Percentiles rank a stretch among this genome's conserved stretches.
Evolutionary conservation across 2,888 invertebrate species (phyloP).

Genomic region (Caenorhabditis sulstoni): DNA sequence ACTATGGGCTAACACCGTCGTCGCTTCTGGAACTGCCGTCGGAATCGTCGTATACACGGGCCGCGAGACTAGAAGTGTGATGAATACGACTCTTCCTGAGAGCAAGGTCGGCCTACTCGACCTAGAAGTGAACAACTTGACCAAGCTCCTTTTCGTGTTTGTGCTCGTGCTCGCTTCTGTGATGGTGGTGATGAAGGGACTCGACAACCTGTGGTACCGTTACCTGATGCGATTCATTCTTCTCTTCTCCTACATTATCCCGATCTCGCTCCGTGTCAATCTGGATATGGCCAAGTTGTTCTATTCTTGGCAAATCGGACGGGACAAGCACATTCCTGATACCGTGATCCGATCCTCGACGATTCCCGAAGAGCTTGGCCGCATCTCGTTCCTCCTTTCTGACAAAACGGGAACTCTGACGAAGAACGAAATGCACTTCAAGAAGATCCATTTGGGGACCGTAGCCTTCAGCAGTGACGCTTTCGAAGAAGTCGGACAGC

Average conservation of each 20-base stretch:
- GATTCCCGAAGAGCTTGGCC: constrained; percentile 97
- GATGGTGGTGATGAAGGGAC: constrained; percentile 92
- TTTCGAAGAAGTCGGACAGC: constrained; percentile 86
- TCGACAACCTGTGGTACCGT: constrained; percentile 82
- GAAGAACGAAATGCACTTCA: constrained; percentile 93
- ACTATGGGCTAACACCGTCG: constrained; percentile 97
- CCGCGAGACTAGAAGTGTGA: constrained; percentile 94
- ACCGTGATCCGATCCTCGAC: constrained; percentile 97
- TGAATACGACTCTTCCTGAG: constrained; percentile 97
- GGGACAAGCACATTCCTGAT: constrained; percentile 92
- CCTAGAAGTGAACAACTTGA: constrained; percentile 95
- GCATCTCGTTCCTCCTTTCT: constrained; percentile 92
- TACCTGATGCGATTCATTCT: constrained; percentile 97
- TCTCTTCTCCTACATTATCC: constrained; percentile 98
- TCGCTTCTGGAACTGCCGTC: constrained; percentile 89
- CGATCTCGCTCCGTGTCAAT: constrained; percentile 97
- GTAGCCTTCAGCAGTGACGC: constrained; percentile 91
- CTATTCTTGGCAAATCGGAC: constrained; percentile 96
- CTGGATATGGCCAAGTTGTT: constrained; percentile 93
- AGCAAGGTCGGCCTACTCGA: constrained; percentile 97
- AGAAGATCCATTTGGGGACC: constrained; percentile 90
- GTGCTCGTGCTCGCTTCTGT: constrained; percentile 92
- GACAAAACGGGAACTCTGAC: constrained; percentile 99
- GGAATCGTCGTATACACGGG: constrained; percentile 90
- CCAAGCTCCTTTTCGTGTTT: constrained; percentile 93